These are phyloP conservation scores for Stenotaenia linearis DNA, from an alignment of 2,888 invertebrate genomes.

Conservation along the genomic window DNA sequence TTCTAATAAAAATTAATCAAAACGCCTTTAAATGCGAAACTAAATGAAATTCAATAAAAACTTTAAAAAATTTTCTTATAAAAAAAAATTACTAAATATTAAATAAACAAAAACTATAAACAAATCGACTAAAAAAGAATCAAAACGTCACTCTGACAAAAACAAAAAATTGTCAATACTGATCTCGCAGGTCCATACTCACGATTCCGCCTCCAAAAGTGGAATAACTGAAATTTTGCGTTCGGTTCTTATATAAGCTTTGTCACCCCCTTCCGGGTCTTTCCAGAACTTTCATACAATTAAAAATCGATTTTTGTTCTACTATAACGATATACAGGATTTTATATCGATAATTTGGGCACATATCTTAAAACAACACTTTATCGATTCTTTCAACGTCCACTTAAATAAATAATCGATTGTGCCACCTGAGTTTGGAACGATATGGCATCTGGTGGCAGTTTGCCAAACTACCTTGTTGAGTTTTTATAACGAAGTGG, in stretches of 20 bases:
- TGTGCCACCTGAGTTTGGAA: neutral
- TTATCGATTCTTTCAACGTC: neutral
- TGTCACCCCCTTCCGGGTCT: neutral
- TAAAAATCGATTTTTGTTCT: neutral
- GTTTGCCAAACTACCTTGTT: neutral
- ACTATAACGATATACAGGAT: neutral
- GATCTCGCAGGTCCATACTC: no score
- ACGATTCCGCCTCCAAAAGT: neutral
- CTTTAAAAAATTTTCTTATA: no score
- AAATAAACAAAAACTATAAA: no score
- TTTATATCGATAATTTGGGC: neutral
- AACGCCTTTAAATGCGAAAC: no score
- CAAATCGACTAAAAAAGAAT: no score
- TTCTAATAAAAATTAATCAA: no score
- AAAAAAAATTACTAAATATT: no score
- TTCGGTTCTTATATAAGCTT: neutral
- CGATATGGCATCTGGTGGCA: neutral
- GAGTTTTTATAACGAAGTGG: neutral
- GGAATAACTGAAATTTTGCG: neutral
- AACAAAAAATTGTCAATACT: no score
- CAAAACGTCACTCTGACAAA: no score
- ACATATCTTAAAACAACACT: neutral
- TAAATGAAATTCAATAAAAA: no score
- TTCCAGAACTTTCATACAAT: neutral
- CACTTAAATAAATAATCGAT: no score